Conservation (phyloP, 2,113 vertebrate genomes). For the Myrmophylax atrothorax region DNA sequence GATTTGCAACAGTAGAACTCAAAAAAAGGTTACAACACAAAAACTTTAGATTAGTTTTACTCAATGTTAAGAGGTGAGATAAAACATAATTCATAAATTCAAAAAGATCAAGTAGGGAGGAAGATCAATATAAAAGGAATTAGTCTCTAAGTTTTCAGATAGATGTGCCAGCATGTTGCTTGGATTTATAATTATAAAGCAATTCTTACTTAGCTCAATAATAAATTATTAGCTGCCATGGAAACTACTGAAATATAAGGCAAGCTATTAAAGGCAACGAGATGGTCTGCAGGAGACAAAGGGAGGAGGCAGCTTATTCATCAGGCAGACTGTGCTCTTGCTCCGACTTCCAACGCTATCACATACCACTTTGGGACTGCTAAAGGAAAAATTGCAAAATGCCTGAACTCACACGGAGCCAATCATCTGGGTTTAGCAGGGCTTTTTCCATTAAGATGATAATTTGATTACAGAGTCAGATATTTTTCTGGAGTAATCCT, state of each 20-base stretch:
- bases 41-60: neutral
- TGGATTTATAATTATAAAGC: constrained; percentile 63
- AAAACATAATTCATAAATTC: constrained; percentile 22
- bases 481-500: neutral
- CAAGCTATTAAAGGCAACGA: neutral
- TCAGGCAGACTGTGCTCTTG: neutral
- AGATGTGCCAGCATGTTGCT: constrained; percentile 35
- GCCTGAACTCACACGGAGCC: neutral
- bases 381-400: neutral
- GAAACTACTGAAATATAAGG: constrained; percentile 45
- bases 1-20: neutral
- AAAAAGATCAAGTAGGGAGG: constrained; percentile 17
- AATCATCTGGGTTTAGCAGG: neutral
- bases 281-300: constrained; percentile 39
- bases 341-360: neutral
- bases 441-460: neutral
- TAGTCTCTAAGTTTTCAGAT: constrained; percentile 22
- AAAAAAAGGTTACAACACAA: neutral
- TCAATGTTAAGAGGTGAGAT: neutral
- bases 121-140: constrained; percentile 44
- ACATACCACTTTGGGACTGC: neutral
- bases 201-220: constrained; percentile 57
- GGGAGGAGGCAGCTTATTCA: neutral
- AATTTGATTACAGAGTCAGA: constrained; percentile 2
- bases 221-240: constrained; percentile 66